Percentiles rank a stretch among this genome's conserved stretches.
phyloP scores from a whole-genome alignment of 2,113 vertebrate species.

The Grammomys dolichurus region DNA sequence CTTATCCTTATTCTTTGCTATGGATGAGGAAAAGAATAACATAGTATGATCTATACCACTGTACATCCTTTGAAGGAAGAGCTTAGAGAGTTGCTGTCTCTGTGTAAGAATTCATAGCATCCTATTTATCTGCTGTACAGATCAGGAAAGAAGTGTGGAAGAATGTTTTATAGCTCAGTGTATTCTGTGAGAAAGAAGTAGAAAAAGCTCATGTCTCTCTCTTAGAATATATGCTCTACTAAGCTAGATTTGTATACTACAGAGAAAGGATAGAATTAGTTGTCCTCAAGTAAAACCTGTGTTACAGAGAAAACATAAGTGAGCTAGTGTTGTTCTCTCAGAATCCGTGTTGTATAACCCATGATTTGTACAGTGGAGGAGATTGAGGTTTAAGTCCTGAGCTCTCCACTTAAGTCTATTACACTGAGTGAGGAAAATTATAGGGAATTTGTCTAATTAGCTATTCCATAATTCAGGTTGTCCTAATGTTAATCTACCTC shows the following conservation, averaged over 20 bases:
- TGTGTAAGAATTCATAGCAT: background rate
- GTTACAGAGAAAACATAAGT: background rate
- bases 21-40: background rate
- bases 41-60: background rate
- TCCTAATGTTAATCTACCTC: background rate
- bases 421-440: background rate
- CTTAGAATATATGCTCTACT: background rate
- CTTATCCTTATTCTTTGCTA: background rate
- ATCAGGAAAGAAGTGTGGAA: background rate
- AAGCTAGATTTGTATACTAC: background rate
- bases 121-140: background rate
- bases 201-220: background rate
- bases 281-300: background rate
- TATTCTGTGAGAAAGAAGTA: background rate
- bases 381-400: background rate
- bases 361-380: background rate
- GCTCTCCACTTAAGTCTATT: background rate
- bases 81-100: background rate
- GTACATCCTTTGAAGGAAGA: background rate
- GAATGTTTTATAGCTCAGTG: background rate
- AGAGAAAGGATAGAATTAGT: background rate
- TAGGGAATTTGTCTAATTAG: background rate
- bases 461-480: background rate
- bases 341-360: background rate
- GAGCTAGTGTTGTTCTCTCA: background rate